Conservation (phyloP, 23 tunicate genomes). For the Trididemnum miniatum region DNA sequence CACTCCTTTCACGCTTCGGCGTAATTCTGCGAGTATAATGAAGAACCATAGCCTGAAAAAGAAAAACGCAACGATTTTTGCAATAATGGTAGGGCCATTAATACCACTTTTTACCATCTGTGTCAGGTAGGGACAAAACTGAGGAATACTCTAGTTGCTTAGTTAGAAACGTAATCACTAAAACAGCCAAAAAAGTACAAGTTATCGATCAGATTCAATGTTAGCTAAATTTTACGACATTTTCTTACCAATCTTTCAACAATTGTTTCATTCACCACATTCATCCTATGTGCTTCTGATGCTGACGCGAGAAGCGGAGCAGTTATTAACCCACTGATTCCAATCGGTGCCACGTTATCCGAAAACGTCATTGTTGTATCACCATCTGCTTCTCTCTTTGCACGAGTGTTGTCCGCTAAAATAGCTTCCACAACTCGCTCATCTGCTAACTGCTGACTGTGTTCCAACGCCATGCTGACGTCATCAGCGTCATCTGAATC, state of each 20-base stretch:
- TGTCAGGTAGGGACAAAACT: too few relatives aligned
- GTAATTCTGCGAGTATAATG: too few relatives aligned
- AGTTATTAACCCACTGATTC: slow-evolving; percentile 57
- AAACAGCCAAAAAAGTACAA: too few relatives aligned
- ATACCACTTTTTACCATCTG: too few relatives aligned
- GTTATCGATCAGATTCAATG: too few relatives aligned
- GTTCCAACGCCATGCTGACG: slow-evolving; percentile 33
- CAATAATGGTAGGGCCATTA: too few relatives aligned
- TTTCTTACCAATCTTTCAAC: slow-evolving; percentile 30
- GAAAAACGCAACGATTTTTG: too few relatives aligned
- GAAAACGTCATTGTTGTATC: background rate
- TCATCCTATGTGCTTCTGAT: slow-evolving; percentile 7
- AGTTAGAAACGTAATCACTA: too few relatives aligned
- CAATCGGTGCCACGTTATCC: slow-evolving; percentile 30
- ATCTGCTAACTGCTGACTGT: slow-evolving; percentile 24
- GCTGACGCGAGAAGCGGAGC: slow-evolving; percentile 51
- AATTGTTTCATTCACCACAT: background rate
- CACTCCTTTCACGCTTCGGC: too few relatives aligned
- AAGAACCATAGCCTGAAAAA: too few relatives aligned
- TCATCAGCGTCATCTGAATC: slow-evolving; percentile 56
- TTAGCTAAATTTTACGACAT: too few relatives aligned
- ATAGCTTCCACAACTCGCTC: slow-evolving; percentile 45
- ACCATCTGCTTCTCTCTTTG: slow-evolving; percentile 11
- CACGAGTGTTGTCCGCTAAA: slow-evolving; percentile 56
- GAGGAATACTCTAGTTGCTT: too few relatives aligned